Evolutionary conservation across 2,113 vertebrate genomes (phyloP), one percentile per base, ranked within the genome.

Genomic region (Lanius collurio): DNA sequence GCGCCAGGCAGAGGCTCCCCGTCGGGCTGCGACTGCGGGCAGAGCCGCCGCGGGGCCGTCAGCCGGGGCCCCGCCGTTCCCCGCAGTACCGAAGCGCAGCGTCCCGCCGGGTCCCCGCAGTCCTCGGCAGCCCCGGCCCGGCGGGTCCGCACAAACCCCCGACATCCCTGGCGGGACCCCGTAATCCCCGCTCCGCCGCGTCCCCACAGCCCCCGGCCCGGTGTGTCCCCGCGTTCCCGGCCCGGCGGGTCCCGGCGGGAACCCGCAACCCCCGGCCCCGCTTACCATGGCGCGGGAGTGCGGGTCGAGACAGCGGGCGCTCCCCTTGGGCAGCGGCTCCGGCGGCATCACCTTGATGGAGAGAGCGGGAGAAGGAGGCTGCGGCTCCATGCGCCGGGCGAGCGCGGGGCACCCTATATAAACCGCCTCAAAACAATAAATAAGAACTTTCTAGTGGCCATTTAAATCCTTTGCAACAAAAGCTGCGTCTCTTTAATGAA

Each of bases 401-500:
- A 96, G 96, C 95, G 96, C 97, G 95, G 92, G 98, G 98, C 97
- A 96, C 97, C 97, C 98, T 99, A 98, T 99, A 98, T 97, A 99
- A 98, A 98, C 98, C 97, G 83, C 97, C 97, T 97, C 98, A 97
- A 98, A 98, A 99, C 98, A 99, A 99, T 98, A 98, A 98, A 97
- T 97, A 98, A 98, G 98, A 98, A 98, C 98, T 98, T 98, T 98
- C 98, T 98, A 98, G 97, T 95, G 98, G 98, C 98, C 98, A 99
- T 99, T 98, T 98, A 98, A 98, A 98, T 97, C 98, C 98, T 98
- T 98, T 95, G 98, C 98, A 97, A 98, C 98, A 99, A 99, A 99
- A 99, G 98, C 97, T 96, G 97, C 98, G 97, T 97, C 97, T 98
- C 98, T 99, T 98, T 99, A 99, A 99, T 99, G 98, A 99, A 98